Conservation (phyloP, 2,888 invertebrate genomes). For the Coelopa pilipes region DNA sequence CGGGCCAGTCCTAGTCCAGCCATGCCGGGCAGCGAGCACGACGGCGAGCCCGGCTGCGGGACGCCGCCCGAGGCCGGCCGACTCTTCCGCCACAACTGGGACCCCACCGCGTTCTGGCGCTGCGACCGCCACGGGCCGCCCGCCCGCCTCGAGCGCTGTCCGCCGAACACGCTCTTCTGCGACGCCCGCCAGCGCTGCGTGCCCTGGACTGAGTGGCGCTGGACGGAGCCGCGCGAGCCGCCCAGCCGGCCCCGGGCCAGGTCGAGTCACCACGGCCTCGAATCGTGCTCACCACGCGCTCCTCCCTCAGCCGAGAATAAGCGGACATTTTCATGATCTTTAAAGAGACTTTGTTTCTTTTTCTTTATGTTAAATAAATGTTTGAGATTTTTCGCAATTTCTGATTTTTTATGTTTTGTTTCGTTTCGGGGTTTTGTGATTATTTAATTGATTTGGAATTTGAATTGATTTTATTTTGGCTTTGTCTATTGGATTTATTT, state of each 20-base stretch:
- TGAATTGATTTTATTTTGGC: no score
- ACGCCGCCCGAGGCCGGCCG: constrained; percentile 50
- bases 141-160: constrained; percentile 43
- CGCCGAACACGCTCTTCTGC: constrained; percentile 46
- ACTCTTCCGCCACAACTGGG: constrained; percentile 44
- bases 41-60: constrained; percentile 52
- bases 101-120: constrained; percentile 50
- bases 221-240: constrained; percentile 51
- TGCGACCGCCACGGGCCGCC: constrained; percentile 45
- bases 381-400: no score
- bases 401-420: no score
- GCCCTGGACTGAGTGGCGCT: constrained; percentile 50
- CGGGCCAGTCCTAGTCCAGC: neutral
- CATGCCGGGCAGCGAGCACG: constrained; percentile 40
- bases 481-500: no score
- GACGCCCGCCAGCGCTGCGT: constrained; percentile 47
- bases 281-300: no score
- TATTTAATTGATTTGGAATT: no score
- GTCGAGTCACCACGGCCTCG: no score
- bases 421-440: no score
- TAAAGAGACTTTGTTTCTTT: no score
- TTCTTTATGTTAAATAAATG: no score
- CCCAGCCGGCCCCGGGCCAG: constrained; percentile 47
- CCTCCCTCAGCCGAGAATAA: no score
- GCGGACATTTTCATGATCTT: no score